These are phyloP conservation scores for Acridotheres tristis DNA, from an alignment of 2,797 vertebrate species.

Conservation along the genomic window DNA sequence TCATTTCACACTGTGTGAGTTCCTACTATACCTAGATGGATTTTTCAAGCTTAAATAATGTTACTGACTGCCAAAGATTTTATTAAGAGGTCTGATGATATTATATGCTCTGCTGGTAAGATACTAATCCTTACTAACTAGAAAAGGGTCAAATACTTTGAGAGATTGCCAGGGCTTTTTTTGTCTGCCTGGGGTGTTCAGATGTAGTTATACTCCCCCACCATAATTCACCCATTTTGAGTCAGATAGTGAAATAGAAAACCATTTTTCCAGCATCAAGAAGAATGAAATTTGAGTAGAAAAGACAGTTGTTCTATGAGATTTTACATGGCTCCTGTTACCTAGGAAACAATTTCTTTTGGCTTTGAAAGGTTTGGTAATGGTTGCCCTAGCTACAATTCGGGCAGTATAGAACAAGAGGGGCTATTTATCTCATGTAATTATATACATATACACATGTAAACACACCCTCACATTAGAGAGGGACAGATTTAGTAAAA, in stretches of 20 bases:
- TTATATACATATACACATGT: background rate
- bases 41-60: conserved; percentile 44
- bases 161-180: background rate
- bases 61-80: background rate
- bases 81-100: background rate
- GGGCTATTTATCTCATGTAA: background rate
- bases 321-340: conserved; percentile 68
- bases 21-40: background rate
- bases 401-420: conserved; percentile 16
- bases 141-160: background rate
- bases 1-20: conserved; percentile 58
- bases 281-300: conserved; percentile 55
- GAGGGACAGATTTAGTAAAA: background rate
- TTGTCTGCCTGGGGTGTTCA: background rate
- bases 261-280: conserved; percentile 34
- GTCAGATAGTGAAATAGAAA: conserved; percentile 29
- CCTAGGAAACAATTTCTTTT: conserved; percentile 73
- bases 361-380: conserved; percentile 49
- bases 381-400: conserved; percentile 53
- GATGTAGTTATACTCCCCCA: background rate
- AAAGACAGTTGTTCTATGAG: conserved; percentile 67
- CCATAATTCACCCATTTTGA: background rate
- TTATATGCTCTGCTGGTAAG: background rate
- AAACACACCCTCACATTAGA: background rate
- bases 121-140: conserved; percentile 23